Evolutionary conservation across 2,888 invertebrate genomes (phyloP), one percentile per base, ranked within the genome.

Genomic region (Autographa pulchrina): DNA sequence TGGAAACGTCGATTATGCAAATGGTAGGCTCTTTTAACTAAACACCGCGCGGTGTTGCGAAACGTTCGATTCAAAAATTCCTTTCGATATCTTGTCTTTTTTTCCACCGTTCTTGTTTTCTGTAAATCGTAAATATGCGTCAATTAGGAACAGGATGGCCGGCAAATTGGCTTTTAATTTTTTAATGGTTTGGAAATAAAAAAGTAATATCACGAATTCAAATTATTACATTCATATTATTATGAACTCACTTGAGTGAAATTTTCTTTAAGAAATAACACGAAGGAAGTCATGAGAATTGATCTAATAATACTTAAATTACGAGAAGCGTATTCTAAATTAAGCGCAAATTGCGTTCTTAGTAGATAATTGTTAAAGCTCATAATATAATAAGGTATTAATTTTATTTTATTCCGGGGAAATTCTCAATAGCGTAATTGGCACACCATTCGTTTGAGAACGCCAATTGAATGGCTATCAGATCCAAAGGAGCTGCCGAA

Each of bases 1-100:
- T 94, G 89, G 92, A 91, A 93, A 92, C 92, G 93, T 94, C 94
- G 94, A 94, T 95, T 95, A 95, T 95, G 95, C 94, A 94, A 95
- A 96, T 93, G 85, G 85, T 84, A 82, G 87, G 84, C 75, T 77
- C 90, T 91, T 93, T 93, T 94, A 91, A 91, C 92, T 92, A 92
- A 92, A 91, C 89, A 91, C 91, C 89, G 91, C 89, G 68, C 84
- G 83, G 88, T 91, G 91, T 90, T 87, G 88, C 86, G 80, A 81
- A 81, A 78, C 70, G 76, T 71, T 76, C 85, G 80, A 86, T 88
- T 90, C 86, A 88, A 85, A 87, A 89, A 86, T 88, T 83, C 85
- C 82, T 84, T 80, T 68, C 63, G 56, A 75, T 48, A 43, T 16
- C 43, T 43, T 48, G 72, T 85, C 83, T 85, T 81, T 73, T 79